Conservation (phyloP, 2,797 vertebrate species). For the Protonibea diacanthus region DNA sequence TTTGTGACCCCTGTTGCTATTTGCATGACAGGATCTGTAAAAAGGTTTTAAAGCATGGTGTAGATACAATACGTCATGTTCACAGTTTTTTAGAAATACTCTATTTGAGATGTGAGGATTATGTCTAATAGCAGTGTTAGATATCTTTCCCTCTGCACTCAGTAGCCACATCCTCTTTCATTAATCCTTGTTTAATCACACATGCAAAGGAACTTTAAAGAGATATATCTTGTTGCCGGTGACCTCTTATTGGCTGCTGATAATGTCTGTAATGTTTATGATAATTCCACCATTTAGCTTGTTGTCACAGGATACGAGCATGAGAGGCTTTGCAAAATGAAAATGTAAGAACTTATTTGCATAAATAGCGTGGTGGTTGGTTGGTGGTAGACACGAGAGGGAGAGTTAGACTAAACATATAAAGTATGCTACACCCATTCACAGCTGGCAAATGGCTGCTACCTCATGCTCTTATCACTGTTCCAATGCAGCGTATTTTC, state of each 20-base stretch:
- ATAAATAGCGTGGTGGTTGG: neutral
- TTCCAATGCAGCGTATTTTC: neutral
- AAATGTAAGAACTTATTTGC: neutral
- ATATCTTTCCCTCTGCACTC: neutral
- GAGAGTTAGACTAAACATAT: neutral
- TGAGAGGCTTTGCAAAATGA: slow-evolving; percentile 8
- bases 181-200: neutral
- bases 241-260: neutral
- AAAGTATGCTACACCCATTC: neutral
- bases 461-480: neutral
- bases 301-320: neutral
- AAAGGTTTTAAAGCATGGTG: neutral
- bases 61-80: too few species aligned
- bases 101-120: neutral
- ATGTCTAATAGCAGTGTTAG: neutral
- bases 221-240: neutral
- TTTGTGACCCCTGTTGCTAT: slow-evolving; percentile 15
- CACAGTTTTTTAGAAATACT: neutral
- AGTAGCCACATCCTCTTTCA: neutral
- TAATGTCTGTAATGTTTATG: too few species aligned
- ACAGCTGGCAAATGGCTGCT: neutral
- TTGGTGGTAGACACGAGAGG: neutral
- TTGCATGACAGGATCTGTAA: neutral
- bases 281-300: neutral
- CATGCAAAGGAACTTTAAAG: neutral